Evolutionary conservation across 2,888 invertebrate genomes (phyloP), one percentile per base, ranked within the genome.

Genomic region (Sinelater perroti): DNA sequence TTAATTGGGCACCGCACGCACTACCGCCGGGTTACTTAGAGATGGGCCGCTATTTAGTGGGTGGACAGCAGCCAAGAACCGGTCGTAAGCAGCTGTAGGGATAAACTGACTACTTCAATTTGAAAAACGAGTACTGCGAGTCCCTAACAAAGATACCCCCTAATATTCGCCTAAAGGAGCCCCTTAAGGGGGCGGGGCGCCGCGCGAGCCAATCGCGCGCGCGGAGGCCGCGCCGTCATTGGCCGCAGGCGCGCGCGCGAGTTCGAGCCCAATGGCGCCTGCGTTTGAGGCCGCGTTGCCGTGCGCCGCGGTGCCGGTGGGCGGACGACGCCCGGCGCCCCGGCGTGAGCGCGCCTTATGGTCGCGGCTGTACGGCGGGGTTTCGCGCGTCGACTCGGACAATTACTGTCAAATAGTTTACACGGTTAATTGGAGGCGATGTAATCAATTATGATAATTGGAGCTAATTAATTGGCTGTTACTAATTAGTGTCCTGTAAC

Each of bases 151-250:
- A 78, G 77, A 77, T 77, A 78, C 77, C 76, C 78, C 78, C 78
- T 78, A 77, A 77, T 78, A 75, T 76, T 75, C 73, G 47, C 16
- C 52, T 56, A 71, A 75, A 76, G 74, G 74, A 70, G 68, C 69
- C 74, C 72, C 72, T 75, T 71, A 71, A 67, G 51, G 54, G 64
- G 77, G 75, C 75, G 80, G 79, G 76, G 78, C 80, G 79, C 78
- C 78, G 79, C 80, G 81, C 81, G 82, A 80, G 83, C 85, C 85
- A 85, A 85, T 85, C 82, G 80, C 81, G 79, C 79, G 79, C 79
- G 80, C 80, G 81, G 81, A 81, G 80, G 79, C 80, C 80, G 80
- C 79, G 80, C 81, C 80, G 81, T 82, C 78, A 83, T 84, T 83
- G 83, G 84, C 80, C 65, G 44, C 6, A 33, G 35, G 28, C 6